Evolutionary conservation across 2,113 vertebrate species (phyloP), one percentile per base, ranked within the genome.

Genomic region (Lichenostomus cassidix): DNA sequence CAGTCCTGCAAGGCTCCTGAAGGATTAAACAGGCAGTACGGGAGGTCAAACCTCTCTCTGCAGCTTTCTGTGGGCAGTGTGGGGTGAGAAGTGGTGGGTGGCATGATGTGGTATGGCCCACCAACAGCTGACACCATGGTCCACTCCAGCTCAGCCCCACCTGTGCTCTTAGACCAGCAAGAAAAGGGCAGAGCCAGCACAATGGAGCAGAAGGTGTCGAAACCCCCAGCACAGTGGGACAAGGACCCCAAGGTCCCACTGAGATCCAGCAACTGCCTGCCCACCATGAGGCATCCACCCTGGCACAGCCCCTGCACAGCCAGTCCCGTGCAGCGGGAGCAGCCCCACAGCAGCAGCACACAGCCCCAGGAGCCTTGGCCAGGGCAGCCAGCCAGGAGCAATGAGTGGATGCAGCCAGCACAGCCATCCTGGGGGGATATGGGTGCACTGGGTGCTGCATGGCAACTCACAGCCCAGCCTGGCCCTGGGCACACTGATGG

Each of bases 371-470:
- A 75, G 67, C 60, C 5, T 46, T 1, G 3, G 17, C 29, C 2
- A 1, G 29, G 17, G 14, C 65, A n/a, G 50, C 7, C 5, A 5
- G n/a, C 67, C 90, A 69, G 22, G 21, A 86, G 27, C 29, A 42
- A 14, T 1, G 33, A 46, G 39, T 27, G 6, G 1, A 31, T 29
- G 39, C 39, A 50, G 12, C 20, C 60, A 62, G 28, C 15, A 29
- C 0, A 0, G 44, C 25, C 41, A 24, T 35, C 37, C 37, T 9
- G 0, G 1, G 4, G 19, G 18, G 7, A 1, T 23, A 12, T 4
- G 62, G 37, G 31, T 58, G 52, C 47, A 20, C 9, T 14, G 22
- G 3, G 44, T 50, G 41, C 71, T 76, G 28, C 1, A 0, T 1
- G 62, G 55, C 46, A 42, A 31, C 46, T 60, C 0, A 0, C 39